phyloP scores from a whole-genome alignment of 2,888 invertebrate genomes.

The Calameuta pallipes region DNA sequence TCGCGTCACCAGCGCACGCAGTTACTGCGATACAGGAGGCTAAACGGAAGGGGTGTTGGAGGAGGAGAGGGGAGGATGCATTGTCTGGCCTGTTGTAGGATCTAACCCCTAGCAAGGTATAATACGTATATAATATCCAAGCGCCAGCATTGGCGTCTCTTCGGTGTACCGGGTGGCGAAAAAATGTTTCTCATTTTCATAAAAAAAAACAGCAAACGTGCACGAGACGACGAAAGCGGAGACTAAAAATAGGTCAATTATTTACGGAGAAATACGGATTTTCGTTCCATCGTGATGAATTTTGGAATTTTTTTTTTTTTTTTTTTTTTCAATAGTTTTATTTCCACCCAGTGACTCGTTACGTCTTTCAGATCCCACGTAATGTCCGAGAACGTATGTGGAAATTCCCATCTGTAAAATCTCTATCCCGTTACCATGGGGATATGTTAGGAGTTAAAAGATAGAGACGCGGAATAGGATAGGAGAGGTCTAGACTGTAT shows the following conservation, averaged over 20 bases:
- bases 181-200: not conserved
- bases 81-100: not conserved
- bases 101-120: not conserved
- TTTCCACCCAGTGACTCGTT: not conserved
- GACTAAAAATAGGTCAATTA: not conserved
- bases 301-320: not conserved
- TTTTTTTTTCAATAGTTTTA: not conserved
- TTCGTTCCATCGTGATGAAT: not conserved
- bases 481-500: not conserved
- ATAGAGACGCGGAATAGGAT: not conserved
- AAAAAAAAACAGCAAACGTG: too few species aligned
- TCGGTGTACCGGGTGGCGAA: not conserved
- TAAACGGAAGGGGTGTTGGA: too few species aligned
- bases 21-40: too few species aligned
- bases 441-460: not conserved
- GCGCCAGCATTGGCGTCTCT: not conserved
- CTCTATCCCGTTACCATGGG: not conserved
- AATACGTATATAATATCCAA: not conserved
- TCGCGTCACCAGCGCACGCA: too few species aligned
- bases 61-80: not conserved
- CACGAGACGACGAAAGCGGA: not conserved
- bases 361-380: not conserved
- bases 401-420: not conserved
- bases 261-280: not conserved
- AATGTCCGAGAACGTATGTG: too few species aligned